Conservation (phyloP, 1,140 invertebrate species). For the Dendroctonus valens region DNA sequence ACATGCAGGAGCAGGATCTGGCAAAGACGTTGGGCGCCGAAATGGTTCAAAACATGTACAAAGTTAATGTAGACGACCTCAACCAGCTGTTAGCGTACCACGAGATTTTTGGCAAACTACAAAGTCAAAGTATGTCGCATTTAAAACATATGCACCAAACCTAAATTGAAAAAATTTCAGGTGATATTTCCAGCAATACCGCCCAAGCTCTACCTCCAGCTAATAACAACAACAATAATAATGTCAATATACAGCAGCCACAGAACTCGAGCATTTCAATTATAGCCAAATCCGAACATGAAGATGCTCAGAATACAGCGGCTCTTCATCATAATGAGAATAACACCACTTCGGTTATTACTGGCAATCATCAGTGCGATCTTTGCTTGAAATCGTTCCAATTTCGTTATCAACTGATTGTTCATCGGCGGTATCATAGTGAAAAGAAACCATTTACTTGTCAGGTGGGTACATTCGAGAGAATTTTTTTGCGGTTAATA, state of each 20-base stretch:
- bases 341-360: slow-evolving; percentile 55
- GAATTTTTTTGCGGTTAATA: background rate
- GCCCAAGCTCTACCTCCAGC: slow-evolving; percentile 9
- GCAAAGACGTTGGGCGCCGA: slow-evolving; percentile 67
- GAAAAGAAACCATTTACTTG: slow-evolving; percentile 81
- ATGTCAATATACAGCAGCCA: slow-evolving; percentile 24
- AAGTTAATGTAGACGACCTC: slow-evolving; percentile 77
- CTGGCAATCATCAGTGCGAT: slow-evolving; percentile 73
- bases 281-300: slow-evolving; percentile 55
- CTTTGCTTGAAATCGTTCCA: slow-evolving; percentile 83
- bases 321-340: slow-evolving; percentile 43
- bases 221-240: slow-evolving; percentile 18
- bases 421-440: slow-evolving; percentile 80
- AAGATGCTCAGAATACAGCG: slow-evolving; percentile 53
- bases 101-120: slow-evolving; percentile 82
- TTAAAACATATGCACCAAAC: background rate
- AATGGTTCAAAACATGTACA: slow-evolving; percentile 75
- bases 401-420: slow-evolving; percentile 81
- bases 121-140: slow-evolving; percentile 56
- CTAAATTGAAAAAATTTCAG: slow-evolving; percentile 15
- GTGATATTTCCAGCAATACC: slow-evolving; percentile 16
- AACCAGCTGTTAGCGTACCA: slow-evolving; percentile 81
- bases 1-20: slow-evolving; percentile 63
- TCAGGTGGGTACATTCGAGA: slow-evolving; percentile 54
- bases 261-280: slow-evolving; percentile 38